A percentile compares a stretch with the other conserved stretches of the same genome.
Evolutionary conservation across 2,113 vertebrate genomes (phyloP).

Genomic region (Ailuropoda melanoleuca): DNA sequence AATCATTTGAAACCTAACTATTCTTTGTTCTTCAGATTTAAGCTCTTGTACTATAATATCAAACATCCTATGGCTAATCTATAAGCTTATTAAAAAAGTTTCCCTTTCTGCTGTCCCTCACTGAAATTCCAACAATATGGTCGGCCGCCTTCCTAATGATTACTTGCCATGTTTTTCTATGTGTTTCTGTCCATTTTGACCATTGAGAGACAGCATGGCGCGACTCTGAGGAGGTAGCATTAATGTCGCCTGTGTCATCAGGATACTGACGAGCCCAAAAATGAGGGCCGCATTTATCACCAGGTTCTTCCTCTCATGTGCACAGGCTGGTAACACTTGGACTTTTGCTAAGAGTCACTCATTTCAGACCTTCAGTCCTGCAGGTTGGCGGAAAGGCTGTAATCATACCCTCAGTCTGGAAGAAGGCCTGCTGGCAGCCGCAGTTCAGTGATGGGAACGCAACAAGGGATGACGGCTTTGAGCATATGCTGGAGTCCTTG

Average conservation of each 20-base stretch:
- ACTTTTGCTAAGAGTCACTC: not conserved
- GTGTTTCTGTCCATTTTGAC: not conserved
- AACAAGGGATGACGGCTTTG: not conserved
- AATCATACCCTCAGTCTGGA: not conserved
- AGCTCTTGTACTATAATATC: not conserved
- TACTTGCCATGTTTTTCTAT: not conserved
- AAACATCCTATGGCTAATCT: not conserved
- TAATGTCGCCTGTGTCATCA: not conserved
- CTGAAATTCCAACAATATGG: not conserved
- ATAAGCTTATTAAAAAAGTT: not conserved
- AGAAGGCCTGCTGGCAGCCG: not conserved
- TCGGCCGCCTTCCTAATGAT: not conserved
- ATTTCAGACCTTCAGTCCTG: not conserved
- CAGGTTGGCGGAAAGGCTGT: not conserved
- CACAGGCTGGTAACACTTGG: not conserved
- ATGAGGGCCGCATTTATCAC: not conserved
- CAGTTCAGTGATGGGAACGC: not conserved
- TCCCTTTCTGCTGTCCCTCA: not conserved
- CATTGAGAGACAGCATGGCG: not conserved
- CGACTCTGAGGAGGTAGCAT: not conserved
- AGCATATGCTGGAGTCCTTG: slow-evolving; percentile 32
- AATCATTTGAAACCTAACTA: not conserved
- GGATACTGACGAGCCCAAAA: not conserved
- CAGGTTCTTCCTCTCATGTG: not conserved
- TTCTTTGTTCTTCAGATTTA: not conserved